Percentiles rank a stretch among this genome's conserved stretches.
Evolutionary conservation across 2,888 invertebrate genomes (phyloP).

Genomic region (Anoplius nigerrimus): DNA sequence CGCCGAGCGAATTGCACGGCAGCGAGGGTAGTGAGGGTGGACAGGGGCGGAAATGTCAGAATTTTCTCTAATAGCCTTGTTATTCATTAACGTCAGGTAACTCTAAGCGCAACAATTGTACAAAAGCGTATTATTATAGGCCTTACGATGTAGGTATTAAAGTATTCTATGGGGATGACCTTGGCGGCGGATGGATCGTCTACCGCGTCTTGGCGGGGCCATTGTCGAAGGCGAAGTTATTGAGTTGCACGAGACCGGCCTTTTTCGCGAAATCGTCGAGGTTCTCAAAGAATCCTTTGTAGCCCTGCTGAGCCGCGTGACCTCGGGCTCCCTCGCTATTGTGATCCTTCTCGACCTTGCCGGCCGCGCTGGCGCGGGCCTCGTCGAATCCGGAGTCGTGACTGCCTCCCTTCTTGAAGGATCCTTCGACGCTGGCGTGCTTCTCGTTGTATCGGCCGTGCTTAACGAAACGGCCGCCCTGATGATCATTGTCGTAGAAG

Average conservation of each 20-base stretch:
- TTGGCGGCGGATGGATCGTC: too few relatives aligned
- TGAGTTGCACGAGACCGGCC: conserved; percentile 72
- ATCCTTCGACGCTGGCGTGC: conserved; percentile 77
- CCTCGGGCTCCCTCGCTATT: conserved; percentile 77
- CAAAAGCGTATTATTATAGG: too few relatives aligned
- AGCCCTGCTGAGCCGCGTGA: conserved; percentile 78
- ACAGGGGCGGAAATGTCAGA: too few relatives aligned
- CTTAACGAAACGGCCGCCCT: conserved; percentile 81
- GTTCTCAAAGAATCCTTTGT: conserved; percentile 74
- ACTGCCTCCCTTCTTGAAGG: conserved; percentile 78
- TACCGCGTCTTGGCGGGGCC: too few relatives aligned
- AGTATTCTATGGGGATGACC: too few relatives aligned
- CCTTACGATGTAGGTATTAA: too few relatives aligned
- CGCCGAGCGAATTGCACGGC: too few relatives aligned
- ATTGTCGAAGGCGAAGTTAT: too few relatives aligned
- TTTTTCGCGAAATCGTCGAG: conserved; percentile 77
- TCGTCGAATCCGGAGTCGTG: conserved; percentile 76
- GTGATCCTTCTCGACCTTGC: conserved; percentile 78
- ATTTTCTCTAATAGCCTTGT: too few relatives aligned
- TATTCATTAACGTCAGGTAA: too few relatives aligned
- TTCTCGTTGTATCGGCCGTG: conserved; percentile 78
- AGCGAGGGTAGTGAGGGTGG: too few relatives aligned
- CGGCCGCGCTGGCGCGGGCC: conserved; percentile 77
- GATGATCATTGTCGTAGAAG: conserved; percentile 85
- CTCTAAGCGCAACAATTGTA: too few relatives aligned